A percentile compares a stretch with the other conserved stretches of the same genome.
phyloP scores from a whole-genome alignment of 2,113 vertebrate genomes.

The Willisornis vidua region DNA sequence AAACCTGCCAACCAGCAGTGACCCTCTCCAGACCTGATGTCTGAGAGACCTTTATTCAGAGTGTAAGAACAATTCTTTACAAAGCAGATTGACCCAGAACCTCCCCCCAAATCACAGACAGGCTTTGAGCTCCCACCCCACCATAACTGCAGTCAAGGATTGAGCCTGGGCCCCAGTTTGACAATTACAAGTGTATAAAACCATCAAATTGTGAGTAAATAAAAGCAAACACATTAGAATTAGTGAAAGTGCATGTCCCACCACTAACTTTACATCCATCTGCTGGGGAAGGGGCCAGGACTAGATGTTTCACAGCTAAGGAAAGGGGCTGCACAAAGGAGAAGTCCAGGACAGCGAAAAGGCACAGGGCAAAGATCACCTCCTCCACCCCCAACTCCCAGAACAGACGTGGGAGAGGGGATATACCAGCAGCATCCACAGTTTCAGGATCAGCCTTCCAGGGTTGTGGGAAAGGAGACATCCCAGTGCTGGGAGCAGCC shows the following conservation, averaged over 20 bases:
- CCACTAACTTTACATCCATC: background rate
- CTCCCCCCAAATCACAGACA: background rate
- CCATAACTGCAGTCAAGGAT: background rate
- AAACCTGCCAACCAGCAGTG: background rate
- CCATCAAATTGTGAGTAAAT: background rate
- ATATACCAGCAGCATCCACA: background rate
- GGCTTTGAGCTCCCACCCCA: background rate
- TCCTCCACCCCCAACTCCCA: background rate
- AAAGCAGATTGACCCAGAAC: background rate
- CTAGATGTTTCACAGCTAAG: background rate
- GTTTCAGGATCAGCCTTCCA: background rate
- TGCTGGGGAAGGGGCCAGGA: background rate
- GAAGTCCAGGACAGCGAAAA: slow-evolving; percentile 2
- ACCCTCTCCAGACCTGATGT: background rate
- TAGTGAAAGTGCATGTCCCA: background rate
- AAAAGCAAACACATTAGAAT: background rate
- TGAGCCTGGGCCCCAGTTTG: background rate
- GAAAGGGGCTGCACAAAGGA: background rate
- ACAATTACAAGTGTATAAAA: background rate
- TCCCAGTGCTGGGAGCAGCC: background rate
- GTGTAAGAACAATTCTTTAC: slow-evolving; percentile 8
- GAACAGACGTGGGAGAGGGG: background rate
- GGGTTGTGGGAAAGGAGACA: background rate
- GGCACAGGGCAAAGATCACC: slow-evolving; percentile 12
- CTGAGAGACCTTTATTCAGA: slow-evolving; percentile 45